Evolutionary conservation across 2,888 invertebrate species (phyloP).

Genomic region (Isotomurus palustris): DNA sequence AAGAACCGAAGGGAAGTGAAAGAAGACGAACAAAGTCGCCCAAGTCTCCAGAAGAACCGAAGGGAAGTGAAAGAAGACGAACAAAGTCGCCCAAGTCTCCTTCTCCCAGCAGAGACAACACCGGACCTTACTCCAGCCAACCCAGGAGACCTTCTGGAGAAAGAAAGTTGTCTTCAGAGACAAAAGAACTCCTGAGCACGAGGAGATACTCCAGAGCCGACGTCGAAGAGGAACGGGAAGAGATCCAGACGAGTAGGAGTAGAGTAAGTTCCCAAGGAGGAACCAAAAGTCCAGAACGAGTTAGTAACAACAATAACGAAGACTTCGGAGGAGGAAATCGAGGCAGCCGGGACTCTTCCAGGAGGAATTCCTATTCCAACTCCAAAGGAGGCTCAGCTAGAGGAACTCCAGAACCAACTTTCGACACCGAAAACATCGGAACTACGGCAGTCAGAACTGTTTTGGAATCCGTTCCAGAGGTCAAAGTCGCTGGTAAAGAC

Average conservation of each 20-base stretch:
- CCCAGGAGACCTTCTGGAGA: not conserved
- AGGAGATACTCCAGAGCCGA: slow-evolving; percentile 29
- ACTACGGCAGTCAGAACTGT: not conserved
- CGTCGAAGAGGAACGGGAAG: not conserved
- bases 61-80: not conserved
- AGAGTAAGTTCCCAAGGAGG: too few species aligned
- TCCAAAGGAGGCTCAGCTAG: not conserved
- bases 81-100: not conserved
- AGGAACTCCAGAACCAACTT: not conserved
- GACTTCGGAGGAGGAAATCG: too few species aligned
- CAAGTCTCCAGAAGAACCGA: not conserved
- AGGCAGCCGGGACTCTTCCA: too few species aligned
- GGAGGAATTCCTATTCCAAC: too few species aligned
- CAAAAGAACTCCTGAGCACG: slow-evolving; percentile 33
- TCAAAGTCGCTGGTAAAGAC: too few species aligned
- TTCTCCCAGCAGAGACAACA: not conserved
- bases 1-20: not conserved
- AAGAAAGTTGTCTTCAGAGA: slow-evolving; percentile 27
- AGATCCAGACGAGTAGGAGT: not conserved
- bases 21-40: not conserved
- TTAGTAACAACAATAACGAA: too few species aligned
- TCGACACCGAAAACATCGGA: too few species aligned
- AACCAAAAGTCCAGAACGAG: too few species aligned
- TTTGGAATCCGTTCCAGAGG: not conserved
- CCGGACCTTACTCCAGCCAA: too few species aligned